Evolutionary conservation across 2,888 invertebrate species (phyloP).

Genomic region (Spisula solida): DNA sequence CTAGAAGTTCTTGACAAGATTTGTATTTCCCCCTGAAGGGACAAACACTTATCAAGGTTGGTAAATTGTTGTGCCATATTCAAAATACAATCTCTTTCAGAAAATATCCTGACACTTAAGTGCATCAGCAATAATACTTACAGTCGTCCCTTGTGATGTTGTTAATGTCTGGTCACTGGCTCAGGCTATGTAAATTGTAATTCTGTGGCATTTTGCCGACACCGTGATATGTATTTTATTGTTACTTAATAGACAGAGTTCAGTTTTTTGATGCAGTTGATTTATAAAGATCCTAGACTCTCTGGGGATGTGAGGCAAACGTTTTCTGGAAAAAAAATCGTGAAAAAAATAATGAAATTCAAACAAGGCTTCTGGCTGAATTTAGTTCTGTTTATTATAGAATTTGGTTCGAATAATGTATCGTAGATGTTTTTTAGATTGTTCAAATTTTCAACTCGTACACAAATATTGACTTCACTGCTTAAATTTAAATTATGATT

Average conservation of each 20-base stretch:
- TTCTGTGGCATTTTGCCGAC: slow-evolving; percentile 29
- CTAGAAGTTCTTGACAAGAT: slow-evolving; percentile 41
- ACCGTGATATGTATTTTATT: slow-evolving; percentile 23
- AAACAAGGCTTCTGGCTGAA: too few relatives aligned
- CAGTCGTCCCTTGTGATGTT: slow-evolving; percentile 43
- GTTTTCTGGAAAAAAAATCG: too few relatives aligned
- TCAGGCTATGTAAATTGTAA: slow-evolving; percentile 26
- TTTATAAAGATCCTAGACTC: neutral
- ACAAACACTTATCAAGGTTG: slow-evolving; percentile 33
- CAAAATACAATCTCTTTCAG: slow-evolving; percentile 53
- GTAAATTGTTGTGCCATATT: slow-evolving; percentile 59
- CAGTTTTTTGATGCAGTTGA: neutral
- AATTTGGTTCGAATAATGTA: too few relatives aligned
- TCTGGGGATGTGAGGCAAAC: neutral
- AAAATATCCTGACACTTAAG: slow-evolving; percentile 50
- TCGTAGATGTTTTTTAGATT: too few relatives aligned
- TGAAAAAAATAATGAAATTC: too few relatives aligned
- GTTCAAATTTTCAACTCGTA: too few relatives aligned
- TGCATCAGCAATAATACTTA: slow-evolving; percentile 57
- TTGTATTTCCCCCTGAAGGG: slow-evolving; percentile 15
- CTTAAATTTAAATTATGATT: too few relatives aligned
- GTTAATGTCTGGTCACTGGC: neutral
- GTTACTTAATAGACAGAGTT: slow-evolving; percentile 8
- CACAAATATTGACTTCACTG: too few relatives aligned
- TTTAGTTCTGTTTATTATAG: too few relatives aligned